phyloP scores from a whole-genome alignment of 2,113 vertebrate genomes.

The Struthio camelus region DNA sequence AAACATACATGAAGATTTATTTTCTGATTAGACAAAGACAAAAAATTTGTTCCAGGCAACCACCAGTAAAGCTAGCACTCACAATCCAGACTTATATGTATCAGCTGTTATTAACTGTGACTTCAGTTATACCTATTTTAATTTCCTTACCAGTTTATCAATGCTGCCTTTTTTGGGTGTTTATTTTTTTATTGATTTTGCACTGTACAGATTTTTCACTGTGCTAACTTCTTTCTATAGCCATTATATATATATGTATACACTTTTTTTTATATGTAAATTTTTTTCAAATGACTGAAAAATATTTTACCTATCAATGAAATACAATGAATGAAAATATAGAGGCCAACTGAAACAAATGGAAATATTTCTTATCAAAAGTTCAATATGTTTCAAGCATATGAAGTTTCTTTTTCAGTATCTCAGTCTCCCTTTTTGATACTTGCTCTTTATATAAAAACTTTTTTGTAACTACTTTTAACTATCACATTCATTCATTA shows the following conservation, averaged over 20 bases:
- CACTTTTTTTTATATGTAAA: too few relatives aligned
- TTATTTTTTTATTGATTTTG: neutral
- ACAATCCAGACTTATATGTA: neutral
- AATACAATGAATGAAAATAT: neutral
- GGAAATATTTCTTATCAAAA: neutral
- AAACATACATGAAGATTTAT: neutral
- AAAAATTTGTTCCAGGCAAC: neutral
- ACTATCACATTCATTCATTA: neutral
- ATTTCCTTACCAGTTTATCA: too few relatives aligned
- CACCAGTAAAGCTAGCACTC: neutral
- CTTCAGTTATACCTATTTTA: neutral
- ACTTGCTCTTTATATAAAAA: neutral
- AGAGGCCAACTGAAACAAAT: neutral
- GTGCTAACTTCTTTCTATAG: too few relatives aligned
- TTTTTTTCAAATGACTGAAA: neutral
- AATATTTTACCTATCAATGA: neutral
- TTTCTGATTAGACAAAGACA: neutral
- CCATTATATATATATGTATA: neutral
- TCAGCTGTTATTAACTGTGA: neutral
- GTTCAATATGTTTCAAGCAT: neutral
- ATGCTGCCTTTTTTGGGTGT: too few relatives aligned
- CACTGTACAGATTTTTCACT: neutral
- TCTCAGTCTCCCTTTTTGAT: neutral
- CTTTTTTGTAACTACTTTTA: neutral
- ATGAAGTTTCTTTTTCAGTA: neutral